Evolutionary conservation across 2,113 vertebrate genomes (phyloP), one percentile per base, ranked within the genome.

Genomic region (Chitala chitala): DNA sequence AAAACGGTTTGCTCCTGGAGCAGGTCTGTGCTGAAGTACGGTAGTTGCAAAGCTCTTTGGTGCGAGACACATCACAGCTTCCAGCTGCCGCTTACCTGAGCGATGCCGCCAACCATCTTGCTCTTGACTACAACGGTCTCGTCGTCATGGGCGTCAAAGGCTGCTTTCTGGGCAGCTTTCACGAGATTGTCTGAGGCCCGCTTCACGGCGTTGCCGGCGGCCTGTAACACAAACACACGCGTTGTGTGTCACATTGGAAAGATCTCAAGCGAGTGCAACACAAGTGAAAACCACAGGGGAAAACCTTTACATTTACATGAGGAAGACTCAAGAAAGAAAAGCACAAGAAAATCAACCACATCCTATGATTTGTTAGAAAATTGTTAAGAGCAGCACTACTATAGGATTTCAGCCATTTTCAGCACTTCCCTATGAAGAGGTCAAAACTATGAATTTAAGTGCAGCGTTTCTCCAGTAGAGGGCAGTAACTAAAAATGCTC

Each of bases 21-120:
- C n/a, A n/a, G n/a, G n/a, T n/a, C n/a, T n/a, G n/a, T 13, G 17
- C 20, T 36, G 56, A 29, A 26, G 56, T 12, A 4, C 12, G 8
- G 9, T 12, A 20, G 31, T 36, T 29, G 58, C 7, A 13, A 61
- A 59, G 26, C 29, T 31, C 24, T 17, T 59, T 9, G 29, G 56
- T 15, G 58, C 26, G 38, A 12, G 17, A 26, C 46, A 9, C 12
- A 44, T 24, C 3, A 9, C 7, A 42, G 74, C 15, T 17, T 20
- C 55, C 22, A 26, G 1, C 22, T 36, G 1, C 2, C 7, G 72
- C 92, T 91, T 82, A 98, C 97, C 95, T 99, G 97, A 81, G 97
- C 97, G 44, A 99, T 99, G 9, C 97, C 97, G 26, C 96, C 96
- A 0, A 99, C 97, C 95, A 99, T 97, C 87, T 92, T 96, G 79